Percentiles rank a stretch among this genome's conserved stretches.
Evolutionary conservation across 64 coral and sea anemone genomes (phyloP).

Genomic region (Dendronephthya gigantea): DNA sequence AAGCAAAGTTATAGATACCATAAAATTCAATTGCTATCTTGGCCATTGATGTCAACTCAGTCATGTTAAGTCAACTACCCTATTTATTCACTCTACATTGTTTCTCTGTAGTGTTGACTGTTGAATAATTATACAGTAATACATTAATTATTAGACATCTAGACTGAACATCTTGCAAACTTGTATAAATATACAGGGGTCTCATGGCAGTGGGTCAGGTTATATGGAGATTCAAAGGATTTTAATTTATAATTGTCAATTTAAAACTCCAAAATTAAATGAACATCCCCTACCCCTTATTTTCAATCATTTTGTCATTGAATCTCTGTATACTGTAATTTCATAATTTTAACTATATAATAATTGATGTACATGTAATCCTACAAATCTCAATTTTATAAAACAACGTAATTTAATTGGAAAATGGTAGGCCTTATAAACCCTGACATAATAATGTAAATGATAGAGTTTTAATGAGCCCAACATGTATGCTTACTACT

Average conservation of each 20-base stretch:
- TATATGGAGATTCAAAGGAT: background rate
- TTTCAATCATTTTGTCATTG: background rate
- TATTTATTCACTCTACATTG: background rate
- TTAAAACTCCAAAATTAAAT: background rate
- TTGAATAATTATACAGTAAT: background rate
- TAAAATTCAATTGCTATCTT: background rate
- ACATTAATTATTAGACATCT: background rate
- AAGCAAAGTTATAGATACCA: background rate
- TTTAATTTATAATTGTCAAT: background rate
- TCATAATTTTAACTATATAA: too few relatives aligned
- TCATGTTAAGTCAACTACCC: background rate
- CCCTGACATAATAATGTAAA: too few relatives aligned
- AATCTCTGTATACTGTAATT: too few relatives aligned
- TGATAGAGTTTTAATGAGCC: too few relatives aligned
- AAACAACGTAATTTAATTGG: too few relatives aligned
- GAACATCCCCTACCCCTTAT: background rate
- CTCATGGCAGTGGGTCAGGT: background rate
- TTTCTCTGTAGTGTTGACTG: too few relatives aligned
- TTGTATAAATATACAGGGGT: background rate
- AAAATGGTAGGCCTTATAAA: too few relatives aligned
- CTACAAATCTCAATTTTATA: too few relatives aligned
- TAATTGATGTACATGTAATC: too few relatives aligned
- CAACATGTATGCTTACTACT: too few relatives aligned
- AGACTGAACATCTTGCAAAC: background rate
- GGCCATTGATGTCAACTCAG: background rate